phyloP scores from a whole-genome alignment of 2,113 vertebrate genomes.

The Clarias gariepinus region DNA sequence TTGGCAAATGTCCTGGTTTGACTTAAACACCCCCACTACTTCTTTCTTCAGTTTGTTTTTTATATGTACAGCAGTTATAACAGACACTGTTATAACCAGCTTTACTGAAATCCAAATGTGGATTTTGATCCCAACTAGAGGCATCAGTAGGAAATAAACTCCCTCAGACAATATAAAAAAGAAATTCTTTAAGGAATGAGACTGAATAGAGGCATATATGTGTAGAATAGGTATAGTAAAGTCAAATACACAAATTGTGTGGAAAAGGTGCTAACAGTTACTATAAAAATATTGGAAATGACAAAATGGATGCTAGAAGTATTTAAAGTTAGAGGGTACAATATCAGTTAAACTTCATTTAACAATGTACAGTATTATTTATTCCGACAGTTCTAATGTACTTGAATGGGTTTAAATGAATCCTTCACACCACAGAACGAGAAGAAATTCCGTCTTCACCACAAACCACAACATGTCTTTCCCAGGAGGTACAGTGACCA shows the following conservation, averaged over 20 bases:
- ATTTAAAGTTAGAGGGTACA: background rate
- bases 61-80: background rate
- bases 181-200: background rate
- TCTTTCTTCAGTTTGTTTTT: background rate
- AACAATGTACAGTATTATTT: background rate
- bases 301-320: background rate
- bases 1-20: too few species aligned
- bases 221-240: background rate
- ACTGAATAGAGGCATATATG: background rate
- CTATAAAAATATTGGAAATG: background rate
- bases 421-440: background rate
- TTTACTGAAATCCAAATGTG: background rate
- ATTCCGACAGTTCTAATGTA: background rate
- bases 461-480: background rate
- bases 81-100: background rate
- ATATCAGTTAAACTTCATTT: background rate
- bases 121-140: background rate
- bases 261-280: background rate
- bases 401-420: background rate
- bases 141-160: background rate
- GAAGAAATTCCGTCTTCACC: background rate
- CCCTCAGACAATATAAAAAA: background rate
- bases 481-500: background rate
- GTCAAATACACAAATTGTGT: background rate
- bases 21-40: too few species aligned